A percentile compares a stretch with the other conserved stretches of the same genome.
These are phyloP conservation scores for Dermochelys coriacea DNA, from an alignment of 2,797 vertebrate species.

Conservation along the genomic window DNA sequence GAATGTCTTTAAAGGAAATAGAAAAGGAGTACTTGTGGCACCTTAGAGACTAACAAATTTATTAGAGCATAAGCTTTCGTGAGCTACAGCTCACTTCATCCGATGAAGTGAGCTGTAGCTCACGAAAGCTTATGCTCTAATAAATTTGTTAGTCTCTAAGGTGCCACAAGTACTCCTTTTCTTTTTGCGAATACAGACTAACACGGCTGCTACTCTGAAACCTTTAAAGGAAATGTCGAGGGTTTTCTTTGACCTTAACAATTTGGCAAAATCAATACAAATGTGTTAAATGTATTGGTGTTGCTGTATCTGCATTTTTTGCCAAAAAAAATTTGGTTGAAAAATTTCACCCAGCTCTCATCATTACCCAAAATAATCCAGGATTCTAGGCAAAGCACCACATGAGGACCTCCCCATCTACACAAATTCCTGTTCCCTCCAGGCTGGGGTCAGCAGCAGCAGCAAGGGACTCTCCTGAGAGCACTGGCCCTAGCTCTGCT, in stretches of 20 bases:
- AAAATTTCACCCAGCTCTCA: not conserved
- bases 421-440: not conserved
- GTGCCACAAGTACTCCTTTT: too few relatives aligned
- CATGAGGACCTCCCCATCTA: not conserved
- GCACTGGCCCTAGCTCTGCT: not conserved
- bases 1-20: not conserved
- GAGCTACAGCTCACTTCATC: too few relatives aligned
- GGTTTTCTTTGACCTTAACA: not conserved
- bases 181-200: too few relatives aligned
- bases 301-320: not conserved
- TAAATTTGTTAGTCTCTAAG: too few relatives aligned
- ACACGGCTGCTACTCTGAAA: too few relatives aligned
- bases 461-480: not conserved
- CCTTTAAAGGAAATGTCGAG: not conserved
- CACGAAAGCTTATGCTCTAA: too few relatives aligned
- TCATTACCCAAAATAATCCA: not conserved
- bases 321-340: not conserved
- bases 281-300: not conserved
- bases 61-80: too few relatives aligned
- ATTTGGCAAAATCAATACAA: not conserved
- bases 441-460: not conserved
- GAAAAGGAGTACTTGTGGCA: too few relatives aligned
- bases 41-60: too few relatives aligned
- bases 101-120: too few relatives aligned
- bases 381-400: not conserved